Evolutionary conservation across 2,888 invertebrate genomes (phyloP).

Genomic region (Epirrhoe alternata): DNA sequence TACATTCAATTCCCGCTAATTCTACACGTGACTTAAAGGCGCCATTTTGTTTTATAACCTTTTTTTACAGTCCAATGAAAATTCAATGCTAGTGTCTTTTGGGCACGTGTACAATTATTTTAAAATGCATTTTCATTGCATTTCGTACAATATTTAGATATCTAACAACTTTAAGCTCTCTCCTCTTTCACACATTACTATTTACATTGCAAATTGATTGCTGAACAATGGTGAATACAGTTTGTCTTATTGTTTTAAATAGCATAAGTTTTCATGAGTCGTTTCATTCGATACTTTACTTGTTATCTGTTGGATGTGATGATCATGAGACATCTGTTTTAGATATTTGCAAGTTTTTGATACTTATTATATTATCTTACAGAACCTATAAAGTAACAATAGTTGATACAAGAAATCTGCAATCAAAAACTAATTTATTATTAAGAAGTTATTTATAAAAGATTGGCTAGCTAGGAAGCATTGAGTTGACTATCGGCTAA

Average conservation of each 20-base stretch:
- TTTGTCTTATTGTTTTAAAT: constrained; percentile 1
- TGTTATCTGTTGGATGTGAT: not conserved
- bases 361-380: not conserved
- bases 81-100: not conserved
- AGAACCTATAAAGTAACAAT: not conserved
- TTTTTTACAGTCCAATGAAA: not conserved
- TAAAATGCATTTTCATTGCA: constrained; percentile 26
- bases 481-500: constrained; percentile 8
- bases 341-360: not conserved
- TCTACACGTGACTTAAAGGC: constrained; percentile 17
- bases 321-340: not conserved
- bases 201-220: constrained; percentile 17
- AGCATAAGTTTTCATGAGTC: not conserved
- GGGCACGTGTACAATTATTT: constrained; percentile 19
- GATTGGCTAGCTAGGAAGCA: constrained; percentile 21
- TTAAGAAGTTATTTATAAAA: constrained; percentile 2
- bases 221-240: constrained; percentile 6
- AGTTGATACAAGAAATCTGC: not conserved
- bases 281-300: not conserved
- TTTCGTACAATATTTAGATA: constrained; percentile 28
- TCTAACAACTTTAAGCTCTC: constrained; percentile 35
- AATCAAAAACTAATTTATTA: not conserved
- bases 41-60: constrained; percentile 5
- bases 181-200: constrained; percentile 21
- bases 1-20: constrained; percentile 41